These are phyloP conservation scores for Actinernus sp. DNA, from an alignment of 92 coral and sea anemone genomes.

Conservation along the genomic window DNA sequence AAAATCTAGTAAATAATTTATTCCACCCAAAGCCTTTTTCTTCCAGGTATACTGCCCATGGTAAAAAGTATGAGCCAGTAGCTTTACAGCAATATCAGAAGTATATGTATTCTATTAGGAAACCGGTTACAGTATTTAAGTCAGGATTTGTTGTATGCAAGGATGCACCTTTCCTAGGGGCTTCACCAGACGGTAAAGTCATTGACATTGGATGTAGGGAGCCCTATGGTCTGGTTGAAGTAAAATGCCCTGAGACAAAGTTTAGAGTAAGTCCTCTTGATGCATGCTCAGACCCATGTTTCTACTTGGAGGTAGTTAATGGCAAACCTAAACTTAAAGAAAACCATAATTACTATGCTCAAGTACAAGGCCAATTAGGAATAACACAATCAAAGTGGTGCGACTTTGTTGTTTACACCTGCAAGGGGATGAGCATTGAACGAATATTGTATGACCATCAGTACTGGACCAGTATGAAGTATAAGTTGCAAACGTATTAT, in stretches of 20 bases:
- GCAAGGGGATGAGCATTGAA: too few relatives aligned
- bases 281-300: slow-evolving; percentile 11
- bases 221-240: slow-evolving; percentile 18
- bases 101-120: slow-evolving; percentile 47
- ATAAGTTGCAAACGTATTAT: slow-evolving; percentile 2
- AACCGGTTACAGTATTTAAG: slow-evolving; percentile 35
- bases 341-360: slow-evolving; percentile 18
- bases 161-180: slow-evolving; percentile 56
- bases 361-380: slow-evolving; percentile 27
- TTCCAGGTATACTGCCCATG: slow-evolving; percentile 52
- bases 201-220: slow-evolving; percentile 15
- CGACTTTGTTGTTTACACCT: slow-evolving; percentile 7
- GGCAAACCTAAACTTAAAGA: slow-evolving; percentile 9
- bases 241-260: too few relatives aligned
- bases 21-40: slow-evolving; percentile 53
- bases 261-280: slow-evolving; percentile 5
- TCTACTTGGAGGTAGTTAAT: neutral
- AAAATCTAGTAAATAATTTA: slow-evolving; percentile 39
- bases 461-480: slow-evolving; percentile 12
- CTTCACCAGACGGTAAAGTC: slow-evolving; percentile 27
- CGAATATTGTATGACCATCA: slow-evolving; percentile 12
- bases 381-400: neutral
- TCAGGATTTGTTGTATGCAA: slow-evolving; percentile 57
- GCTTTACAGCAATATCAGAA: slow-evolving; percentile 59
- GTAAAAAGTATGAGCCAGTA: slow-evolving; percentile 55